These are phyloP conservation scores for Zhengitettix transpicula DNA, from an alignment of 2,888 invertebrate species.

Conservation along the genomic window DNA sequence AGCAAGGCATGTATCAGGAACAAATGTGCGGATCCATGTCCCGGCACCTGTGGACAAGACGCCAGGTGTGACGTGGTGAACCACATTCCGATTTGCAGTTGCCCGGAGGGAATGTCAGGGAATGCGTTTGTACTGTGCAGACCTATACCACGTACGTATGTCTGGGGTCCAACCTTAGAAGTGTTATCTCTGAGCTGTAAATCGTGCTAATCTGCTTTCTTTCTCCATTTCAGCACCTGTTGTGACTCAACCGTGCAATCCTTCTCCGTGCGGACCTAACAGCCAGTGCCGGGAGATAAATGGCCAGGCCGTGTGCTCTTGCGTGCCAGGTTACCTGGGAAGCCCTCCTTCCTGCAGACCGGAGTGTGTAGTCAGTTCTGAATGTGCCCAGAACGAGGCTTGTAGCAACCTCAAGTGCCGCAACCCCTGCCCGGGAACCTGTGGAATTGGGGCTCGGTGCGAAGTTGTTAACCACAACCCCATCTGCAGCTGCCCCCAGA, in stretches of 20 bases:
- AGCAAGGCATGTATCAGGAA: slow-evolving; percentile 54
- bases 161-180: no score
- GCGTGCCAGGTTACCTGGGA: slow-evolving; percentile 44
- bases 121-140: slow-evolving; percentile 44
- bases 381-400: slow-evolving; percentile 48
- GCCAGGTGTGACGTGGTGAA: slow-evolving; percentile 59
- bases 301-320: slow-evolving; percentile 54
- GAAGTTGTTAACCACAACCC: slow-evolving; percentile 54
- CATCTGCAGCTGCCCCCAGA: slow-evolving; percentile 50
- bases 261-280: slow-evolving; percentile 62
- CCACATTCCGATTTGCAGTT: slow-evolving; percentile 60
- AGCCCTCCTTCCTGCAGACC: slow-evolving; percentile 54
- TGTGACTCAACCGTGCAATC: slow-evolving; percentile 42
- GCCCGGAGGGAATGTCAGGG: slow-evolving; percentile 46
- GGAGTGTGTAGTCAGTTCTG: slow-evolving; percentile 53
- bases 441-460: slow-evolving; percentile 55
- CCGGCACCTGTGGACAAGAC: slow-evolving; percentile 53
- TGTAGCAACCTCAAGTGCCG: slow-evolving; percentile 50
- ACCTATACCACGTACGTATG: slow-evolving; percentile 5
- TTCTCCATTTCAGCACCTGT: slow-evolving; percentile 22
- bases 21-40: slow-evolving; percentile 57
- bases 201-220: not conserved
- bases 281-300: slow-evolving; percentile 59
- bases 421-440: slow-evolving; percentile 54
- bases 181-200: not conserved